These are phyloP conservation scores for Cairina moschata DNA, from an alignment of 2,113 vertebrate genomes.

Conservation along the genomic window DNA sequence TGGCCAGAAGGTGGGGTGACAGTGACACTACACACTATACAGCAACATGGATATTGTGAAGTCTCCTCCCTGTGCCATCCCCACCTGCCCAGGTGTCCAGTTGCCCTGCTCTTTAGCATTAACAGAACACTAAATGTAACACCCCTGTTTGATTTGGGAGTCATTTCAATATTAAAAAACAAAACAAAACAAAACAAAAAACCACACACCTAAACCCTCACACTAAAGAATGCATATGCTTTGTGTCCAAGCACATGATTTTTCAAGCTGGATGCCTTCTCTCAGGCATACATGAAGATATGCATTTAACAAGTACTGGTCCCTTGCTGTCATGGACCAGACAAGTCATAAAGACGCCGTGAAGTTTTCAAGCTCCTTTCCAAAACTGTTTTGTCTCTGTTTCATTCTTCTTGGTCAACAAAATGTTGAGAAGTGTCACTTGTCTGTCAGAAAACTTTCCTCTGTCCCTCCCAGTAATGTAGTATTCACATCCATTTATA, in stretches of 20 bases:
- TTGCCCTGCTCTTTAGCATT: not conserved
- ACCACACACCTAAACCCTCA: not conserved
- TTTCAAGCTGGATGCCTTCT: not conserved
- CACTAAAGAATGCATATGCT: not conserved
- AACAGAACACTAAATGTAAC: not conserved
- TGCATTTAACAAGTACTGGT: not conserved
- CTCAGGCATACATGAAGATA: not conserved
- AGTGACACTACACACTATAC: not conserved
- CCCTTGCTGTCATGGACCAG: not conserved
- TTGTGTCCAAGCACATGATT: not conserved
- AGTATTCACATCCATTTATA: not conserved
- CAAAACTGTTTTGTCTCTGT: not conserved
- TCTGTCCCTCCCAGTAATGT: not conserved
- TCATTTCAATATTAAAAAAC: not conserved
- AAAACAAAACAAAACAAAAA: not conserved
- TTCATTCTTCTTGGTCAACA: not conserved
- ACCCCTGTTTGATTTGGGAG: not conserved
- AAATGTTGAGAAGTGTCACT: not conserved
- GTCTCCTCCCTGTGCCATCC: not conserved
- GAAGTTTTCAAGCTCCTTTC: not conserved
- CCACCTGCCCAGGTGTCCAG: not conserved
- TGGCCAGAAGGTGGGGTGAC: not conserved
- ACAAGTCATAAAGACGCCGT: not conserved
- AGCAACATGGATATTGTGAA: not conserved
- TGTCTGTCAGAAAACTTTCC: not conserved